phyloP scores from a whole-genome alignment of 1,140 invertebrate genomes.

The Dinoponera quadriceps region DNA sequence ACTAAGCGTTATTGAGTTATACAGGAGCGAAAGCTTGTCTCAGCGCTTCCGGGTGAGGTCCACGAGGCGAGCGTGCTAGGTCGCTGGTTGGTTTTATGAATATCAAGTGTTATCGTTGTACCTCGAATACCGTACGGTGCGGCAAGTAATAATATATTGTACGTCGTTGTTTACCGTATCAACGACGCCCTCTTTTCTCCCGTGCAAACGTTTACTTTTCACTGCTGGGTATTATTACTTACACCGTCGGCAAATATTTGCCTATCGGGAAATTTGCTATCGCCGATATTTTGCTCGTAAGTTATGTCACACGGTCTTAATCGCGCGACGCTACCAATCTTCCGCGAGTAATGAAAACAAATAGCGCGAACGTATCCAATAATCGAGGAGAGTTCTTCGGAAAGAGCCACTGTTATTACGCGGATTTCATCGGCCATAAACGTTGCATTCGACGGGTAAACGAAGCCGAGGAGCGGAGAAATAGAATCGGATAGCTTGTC shows the following conservation, averaged over 20 bases:
- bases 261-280: slow-evolving; percentile 68
- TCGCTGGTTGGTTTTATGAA: slow-evolving; percentile 56
- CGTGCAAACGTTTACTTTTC: slow-evolving; percentile 71
- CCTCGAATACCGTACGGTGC: not conserved
- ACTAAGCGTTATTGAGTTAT: slow-evolving; percentile 59
- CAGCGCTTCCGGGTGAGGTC: slow-evolving; percentile 23
- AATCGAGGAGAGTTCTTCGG: no score
- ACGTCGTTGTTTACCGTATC: slow-evolving; percentile 68
- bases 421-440: not conserved
- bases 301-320: slow-evolving; percentile 57
- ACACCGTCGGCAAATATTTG: slow-evolving; percentile 66
- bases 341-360: not conserved
- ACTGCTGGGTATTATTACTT: slow-evolving; percentile 69
- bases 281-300: slow-evolving; percentile 47
- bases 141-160: slow-evolving; percentile 47
- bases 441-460: not conserved
- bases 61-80: slow-evolving; percentile 10
- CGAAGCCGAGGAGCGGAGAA: not conserved
- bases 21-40: slow-evolving; percentile 40
- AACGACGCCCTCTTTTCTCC: slow-evolving; percentile 63
- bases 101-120: slow-evolving; percentile 67
- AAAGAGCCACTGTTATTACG: no score
- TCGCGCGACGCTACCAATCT: slow-evolving; percentile 16
- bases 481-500: not conserved
- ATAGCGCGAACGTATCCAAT: no score